A percentile compares a stretch with the other conserved stretches of the same genome.
phyloP scores from a whole-genome alignment of 2,113 vertebrate genomes.

The Hydrolagus affinis region DNA sequence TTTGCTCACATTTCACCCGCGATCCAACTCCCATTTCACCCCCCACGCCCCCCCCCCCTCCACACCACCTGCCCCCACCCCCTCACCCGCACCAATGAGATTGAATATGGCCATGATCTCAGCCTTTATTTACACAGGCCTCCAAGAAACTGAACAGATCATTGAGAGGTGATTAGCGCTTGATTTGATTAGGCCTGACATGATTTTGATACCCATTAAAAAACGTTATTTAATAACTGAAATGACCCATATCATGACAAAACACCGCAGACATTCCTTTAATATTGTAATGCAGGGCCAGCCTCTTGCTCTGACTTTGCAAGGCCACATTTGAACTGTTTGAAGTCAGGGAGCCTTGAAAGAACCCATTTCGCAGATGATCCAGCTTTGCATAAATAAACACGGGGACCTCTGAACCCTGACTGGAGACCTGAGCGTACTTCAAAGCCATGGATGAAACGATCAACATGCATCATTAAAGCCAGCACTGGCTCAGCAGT shows the following conservation, averaged over 20 bases:
- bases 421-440: slow-evolving; percentile 54
- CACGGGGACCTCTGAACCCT: slow-evolving; percentile 56
- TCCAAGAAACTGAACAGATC: background rate
- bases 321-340: slow-evolving; percentile 48
- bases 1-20: slow-evolving; percentile 32
- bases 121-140: background rate
- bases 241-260: slow-evolving; percentile 11
- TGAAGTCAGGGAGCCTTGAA: slow-evolving; percentile 54
- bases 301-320: slow-evolving; percentile 45
- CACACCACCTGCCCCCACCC: background rate
- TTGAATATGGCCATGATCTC: background rate
- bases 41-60: background rate
- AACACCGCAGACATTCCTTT: slow-evolving; percentile 41
- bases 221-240: slow-evolving; percentile 25
- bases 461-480: slow-evolving; percentile 51
- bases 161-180: background rate
- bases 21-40: too few species aligned
- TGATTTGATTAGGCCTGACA: background rate
- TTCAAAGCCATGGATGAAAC: slow-evolving; percentile 55
- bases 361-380: slow-evolving; percentile 55
- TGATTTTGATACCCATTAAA: slow-evolving; percentile 23
- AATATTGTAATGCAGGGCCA: slow-evolving; percentile 44
- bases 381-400: slow-evolving; percentile 63
- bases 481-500: slow-evolving; percentile 39
- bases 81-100: background rate